These are phyloP conservation scores for Oreortyx pictus DNA, from an alignment of 2,797 vertebrate genomes.

Conservation along the genomic window DNA sequence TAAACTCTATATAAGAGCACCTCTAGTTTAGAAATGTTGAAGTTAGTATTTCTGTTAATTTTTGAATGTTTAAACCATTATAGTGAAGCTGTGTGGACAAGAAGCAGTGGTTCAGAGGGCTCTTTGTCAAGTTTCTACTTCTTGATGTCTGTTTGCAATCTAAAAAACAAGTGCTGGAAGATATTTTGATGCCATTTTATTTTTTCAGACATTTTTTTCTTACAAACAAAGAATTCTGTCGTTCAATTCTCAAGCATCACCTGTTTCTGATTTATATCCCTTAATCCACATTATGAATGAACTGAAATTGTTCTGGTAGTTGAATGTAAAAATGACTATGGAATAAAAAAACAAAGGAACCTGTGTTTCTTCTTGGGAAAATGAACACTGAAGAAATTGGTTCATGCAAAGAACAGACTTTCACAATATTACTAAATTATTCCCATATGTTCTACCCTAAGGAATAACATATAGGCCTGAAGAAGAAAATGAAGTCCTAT, in stretches of 20 bases:
- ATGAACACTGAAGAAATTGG: not conserved
- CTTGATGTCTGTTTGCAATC: not conserved
- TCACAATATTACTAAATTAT: not conserved
- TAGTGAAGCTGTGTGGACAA: not conserved
- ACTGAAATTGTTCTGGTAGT: not conserved
- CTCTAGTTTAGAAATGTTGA: not conserved
- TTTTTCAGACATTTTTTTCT: not conserved
- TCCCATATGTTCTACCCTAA: not conserved
- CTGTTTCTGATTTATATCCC: not conserved
- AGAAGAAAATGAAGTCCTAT: not conserved
- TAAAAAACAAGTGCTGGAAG: not conserved
- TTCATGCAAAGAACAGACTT: not conserved
- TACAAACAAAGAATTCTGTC: not conserved
- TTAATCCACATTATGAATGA: not conserved
- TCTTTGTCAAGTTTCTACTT: not conserved
- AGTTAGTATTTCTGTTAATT: not conserved
- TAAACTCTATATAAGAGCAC: not conserved
- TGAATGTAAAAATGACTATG: not conserved
- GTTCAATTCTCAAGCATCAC: not conserved
- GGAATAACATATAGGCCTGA: not conserved
- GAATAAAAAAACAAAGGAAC: not conserved
- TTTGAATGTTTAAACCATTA: not conserved
- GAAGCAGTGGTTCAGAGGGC: not conserved
- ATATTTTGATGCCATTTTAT: not conserved
- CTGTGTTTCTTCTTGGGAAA: not conserved